Evolutionary conservation across 2,113 vertebrate genomes (phyloP).

Genomic region (Isurus oxyrinchus): DNA sequence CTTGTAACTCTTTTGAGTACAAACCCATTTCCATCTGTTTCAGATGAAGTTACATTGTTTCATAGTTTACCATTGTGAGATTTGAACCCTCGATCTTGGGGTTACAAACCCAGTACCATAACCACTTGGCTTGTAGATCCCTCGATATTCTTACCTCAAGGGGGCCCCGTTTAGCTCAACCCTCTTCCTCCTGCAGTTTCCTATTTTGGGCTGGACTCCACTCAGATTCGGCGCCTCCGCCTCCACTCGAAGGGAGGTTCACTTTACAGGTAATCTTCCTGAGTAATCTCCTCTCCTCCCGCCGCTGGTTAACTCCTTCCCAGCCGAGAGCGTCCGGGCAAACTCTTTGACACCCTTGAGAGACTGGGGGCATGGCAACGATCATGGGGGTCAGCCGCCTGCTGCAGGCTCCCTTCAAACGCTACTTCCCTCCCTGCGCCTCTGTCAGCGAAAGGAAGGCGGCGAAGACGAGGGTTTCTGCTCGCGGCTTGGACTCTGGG

Average conservation of each 20-base stretch:
- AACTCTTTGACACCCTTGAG: background rate
- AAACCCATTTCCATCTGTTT: no score
- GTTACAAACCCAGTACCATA: no score
- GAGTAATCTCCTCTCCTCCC: background rate
- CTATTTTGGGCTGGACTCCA: background rate
- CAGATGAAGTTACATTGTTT: no score
- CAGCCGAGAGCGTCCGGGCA: background rate
- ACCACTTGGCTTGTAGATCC: no score
- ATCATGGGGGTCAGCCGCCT: background rate
- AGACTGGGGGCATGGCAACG: background rate
- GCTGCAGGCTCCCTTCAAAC: background rate
- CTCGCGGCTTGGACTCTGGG: background rate
- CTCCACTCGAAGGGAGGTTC: background rate
- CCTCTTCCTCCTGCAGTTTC: background rate
- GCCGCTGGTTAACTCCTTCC: background rate
- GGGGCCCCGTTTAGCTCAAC: background rate
- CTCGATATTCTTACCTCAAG: background rate
- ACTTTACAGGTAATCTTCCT: background rate
- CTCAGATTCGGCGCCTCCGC: background rate
- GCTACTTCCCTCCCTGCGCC: no score
- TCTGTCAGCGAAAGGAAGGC: background rate
- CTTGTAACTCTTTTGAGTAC: no score
- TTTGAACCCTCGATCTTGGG: no score
- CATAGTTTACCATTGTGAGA: no score
- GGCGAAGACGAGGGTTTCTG: no score